Percentiles rank a stretch among this genome's conserved stretches.
phyloP scores from a whole-genome alignment of 64 coral and sea anemone species.

The Cladopsammia gracilis region DNA sequence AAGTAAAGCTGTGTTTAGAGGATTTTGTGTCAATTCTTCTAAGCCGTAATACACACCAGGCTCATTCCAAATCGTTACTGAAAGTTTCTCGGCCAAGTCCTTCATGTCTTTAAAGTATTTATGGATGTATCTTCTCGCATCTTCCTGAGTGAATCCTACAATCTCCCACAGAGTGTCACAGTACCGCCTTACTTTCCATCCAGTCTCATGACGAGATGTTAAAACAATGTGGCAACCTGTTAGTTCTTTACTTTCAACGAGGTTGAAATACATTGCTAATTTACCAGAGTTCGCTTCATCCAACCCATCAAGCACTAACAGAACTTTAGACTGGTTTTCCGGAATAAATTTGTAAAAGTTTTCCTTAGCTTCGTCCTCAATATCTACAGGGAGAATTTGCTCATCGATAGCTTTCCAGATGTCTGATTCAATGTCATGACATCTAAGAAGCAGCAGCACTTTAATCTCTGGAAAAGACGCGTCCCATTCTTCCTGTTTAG shows the following conservation, averaged over 20 bases:
- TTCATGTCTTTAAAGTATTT: neutral
- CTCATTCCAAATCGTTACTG: neutral
- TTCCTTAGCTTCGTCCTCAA: conserved; percentile 5
- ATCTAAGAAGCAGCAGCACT: conserved; percentile 36
- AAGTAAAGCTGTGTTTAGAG: neutral
- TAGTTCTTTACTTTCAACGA: neutral
- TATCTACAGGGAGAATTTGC: conserved; percentile 34
- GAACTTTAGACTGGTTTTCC: conserved; percentile 37
- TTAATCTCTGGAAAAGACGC: conserved; percentile 17
- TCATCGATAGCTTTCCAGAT: conserved; percentile 46
- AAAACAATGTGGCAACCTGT: neutral
- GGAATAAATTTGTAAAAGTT: conserved; percentile 5
- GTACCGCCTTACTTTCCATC: neutral
- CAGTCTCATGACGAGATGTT: conserved; percentile 23
- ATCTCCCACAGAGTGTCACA: conserved; percentile 38
- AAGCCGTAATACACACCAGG: neutral
- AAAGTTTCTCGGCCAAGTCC: neutral
- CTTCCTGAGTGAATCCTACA: neutral
- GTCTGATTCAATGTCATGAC: conserved; percentile 6
- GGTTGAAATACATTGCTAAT: neutral
- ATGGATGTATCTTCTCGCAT: neutral
- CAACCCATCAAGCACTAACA: conserved; percentile 39
- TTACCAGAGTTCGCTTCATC: neutral
- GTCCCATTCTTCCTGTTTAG: neutral
- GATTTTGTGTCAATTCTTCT: neutral